Percentiles rank a stretch among this genome's conserved stretches.
phyloP scores from a whole-genome alignment of 1,140 invertebrate species.

The Neodiprion pinetum region DNA sequence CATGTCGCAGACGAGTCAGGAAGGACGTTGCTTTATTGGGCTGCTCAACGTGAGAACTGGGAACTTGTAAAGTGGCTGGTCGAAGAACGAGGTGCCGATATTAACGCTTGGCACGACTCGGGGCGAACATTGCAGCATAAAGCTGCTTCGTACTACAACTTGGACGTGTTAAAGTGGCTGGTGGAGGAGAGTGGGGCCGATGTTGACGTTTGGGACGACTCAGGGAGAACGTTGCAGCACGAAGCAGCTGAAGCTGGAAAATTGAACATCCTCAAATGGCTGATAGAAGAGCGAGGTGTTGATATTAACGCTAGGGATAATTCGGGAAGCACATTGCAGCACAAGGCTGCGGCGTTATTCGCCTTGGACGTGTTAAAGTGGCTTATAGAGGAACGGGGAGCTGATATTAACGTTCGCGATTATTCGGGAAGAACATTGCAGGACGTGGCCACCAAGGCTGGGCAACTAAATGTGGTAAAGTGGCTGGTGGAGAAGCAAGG shows the following conservation, averaged over 20 bases:
- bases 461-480: neutral
- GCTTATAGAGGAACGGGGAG: neutral
- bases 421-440: neutral
- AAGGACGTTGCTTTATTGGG: constrained; percentile 29
- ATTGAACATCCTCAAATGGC: neutral
- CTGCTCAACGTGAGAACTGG: constrained; percentile 21
- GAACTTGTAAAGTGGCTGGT: neutral
- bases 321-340: neutral
- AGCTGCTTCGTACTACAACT: neutral
- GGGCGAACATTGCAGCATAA: neutral
- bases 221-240: neutral
- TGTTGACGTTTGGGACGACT: neutral
- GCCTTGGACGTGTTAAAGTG: neutral
- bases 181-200: neutral
- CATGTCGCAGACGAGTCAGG: neutral
- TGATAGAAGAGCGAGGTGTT: neutral
- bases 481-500: neutral
- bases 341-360: neutral
- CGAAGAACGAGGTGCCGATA: neutral
- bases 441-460: neutral
- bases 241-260: neutral
- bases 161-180: neutral
- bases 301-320: neutral
- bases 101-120: neutral
- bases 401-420: neutral